phyloP scores from a whole-genome alignment of 2,797 vertebrate species.

The Coregonus suidteri region DNA sequence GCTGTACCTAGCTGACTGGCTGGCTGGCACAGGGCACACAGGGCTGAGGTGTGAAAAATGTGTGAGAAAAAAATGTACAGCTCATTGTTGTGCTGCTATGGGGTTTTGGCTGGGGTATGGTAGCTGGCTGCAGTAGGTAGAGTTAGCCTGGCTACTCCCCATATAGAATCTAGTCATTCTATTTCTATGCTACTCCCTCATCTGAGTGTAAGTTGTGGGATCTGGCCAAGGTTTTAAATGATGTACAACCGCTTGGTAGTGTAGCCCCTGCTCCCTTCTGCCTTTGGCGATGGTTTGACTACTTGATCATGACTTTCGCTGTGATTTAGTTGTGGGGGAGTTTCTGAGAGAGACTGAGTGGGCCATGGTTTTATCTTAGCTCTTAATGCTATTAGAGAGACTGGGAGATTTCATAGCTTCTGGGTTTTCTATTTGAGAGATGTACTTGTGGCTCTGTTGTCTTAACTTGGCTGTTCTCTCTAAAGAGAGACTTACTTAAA shows the following conservation, averaged over 20 bases:
- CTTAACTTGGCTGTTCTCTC: background rate
- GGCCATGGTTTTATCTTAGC: no score
- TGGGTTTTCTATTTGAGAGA: background rate
- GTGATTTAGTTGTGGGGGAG: background rate
- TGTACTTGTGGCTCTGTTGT: conserved; percentile 3
- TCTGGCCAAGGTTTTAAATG: background rate
- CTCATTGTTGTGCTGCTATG: background rate
- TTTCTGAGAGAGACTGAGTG: no score
- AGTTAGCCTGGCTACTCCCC: no score
- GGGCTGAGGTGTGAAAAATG: conserved; percentile 5
- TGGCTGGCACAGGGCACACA: conserved; percentile 5
- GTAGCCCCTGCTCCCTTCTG: background rate
- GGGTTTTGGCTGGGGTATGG: no score
- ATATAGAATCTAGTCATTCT: no score
- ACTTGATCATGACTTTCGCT: background rate
- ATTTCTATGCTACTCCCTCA: background rate
- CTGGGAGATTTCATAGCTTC: background rate
- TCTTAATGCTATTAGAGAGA: background rate
- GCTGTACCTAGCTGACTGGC: conserved; percentile 37
- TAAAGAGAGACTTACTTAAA: background rate
- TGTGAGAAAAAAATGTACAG: no score
- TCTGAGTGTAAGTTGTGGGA: background rate
- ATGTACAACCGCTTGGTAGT: background rate
- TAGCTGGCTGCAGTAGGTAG: no score
- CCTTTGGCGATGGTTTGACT: background rate